Percentiles rank a stretch among this genome's conserved stretches.
Conservation (phyloP, 2,797 vertebrate species). For the Neomorphus geoffroyi region DNA sequence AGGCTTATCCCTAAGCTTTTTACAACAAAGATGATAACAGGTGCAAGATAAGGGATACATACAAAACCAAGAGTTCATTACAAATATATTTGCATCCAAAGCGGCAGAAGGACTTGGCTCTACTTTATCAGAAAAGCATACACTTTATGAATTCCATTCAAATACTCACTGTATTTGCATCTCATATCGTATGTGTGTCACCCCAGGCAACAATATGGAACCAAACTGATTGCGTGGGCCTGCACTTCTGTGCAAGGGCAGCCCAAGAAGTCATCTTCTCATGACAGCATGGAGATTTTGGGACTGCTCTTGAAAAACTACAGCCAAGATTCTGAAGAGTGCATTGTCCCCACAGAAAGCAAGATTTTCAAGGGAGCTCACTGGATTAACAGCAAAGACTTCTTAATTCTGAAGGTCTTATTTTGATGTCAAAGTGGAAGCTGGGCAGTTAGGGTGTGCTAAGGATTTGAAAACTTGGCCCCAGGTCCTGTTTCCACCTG, state of each 20-base stretch:
- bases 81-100: conserved; percentile 53
- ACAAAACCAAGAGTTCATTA: conserved; percentile 31
- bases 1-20: conserved; percentile 26
- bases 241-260: background rate
- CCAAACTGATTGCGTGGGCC: background rate
- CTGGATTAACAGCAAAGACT: background rate
- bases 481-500: background rate
- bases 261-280: background rate
- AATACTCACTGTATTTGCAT: conserved; percentile 53
- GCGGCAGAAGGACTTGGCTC: conserved; percentile 27
- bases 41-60: conserved; percentile 59
- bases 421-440: background rate
- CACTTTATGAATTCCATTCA: conserved; percentile 46
- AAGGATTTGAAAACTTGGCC: background rate
- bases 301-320: background rate
- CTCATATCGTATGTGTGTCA: background rate
- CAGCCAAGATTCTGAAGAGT: background rate
- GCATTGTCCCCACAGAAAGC: background rate
- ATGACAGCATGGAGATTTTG: background rate
- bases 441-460: background rate
- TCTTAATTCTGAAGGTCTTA: background rate
- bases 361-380: background rate
- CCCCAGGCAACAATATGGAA: background rate
- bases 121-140: conserved; percentile 46
- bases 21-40: conserved; percentile 52